Evolutionary conservation across 2,888 invertebrate genomes (phyloP).

Genomic region (Brassicogethes aeneus): DNA sequence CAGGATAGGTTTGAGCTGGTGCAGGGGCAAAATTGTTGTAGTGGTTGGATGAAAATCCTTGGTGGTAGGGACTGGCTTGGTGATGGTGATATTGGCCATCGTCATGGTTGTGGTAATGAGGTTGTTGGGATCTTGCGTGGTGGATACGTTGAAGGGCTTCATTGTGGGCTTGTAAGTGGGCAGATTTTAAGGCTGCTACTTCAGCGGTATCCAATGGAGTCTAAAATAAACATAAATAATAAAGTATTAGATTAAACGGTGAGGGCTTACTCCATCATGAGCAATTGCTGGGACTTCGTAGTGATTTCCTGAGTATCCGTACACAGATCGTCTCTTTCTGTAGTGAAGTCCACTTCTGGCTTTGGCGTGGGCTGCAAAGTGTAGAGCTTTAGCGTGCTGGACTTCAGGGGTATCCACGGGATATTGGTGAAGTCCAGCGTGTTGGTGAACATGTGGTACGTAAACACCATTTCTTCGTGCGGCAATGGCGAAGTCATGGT

Average conservation of each 20-base stretch:
- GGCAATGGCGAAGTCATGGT: constrained; percentile 37
- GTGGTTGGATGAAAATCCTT: constrained; percentile 17
- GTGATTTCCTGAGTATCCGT: not conserved
- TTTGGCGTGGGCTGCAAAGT: constrained; percentile 39
- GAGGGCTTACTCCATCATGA: not conserved
- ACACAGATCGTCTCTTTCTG: not conserved
- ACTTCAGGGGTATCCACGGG: constrained; percentile 46
- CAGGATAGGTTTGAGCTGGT: constrained; percentile 2
- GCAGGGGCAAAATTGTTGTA: constrained; percentile 42
- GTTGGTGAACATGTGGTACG: constrained; percentile 28
- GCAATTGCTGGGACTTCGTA: not conserved
- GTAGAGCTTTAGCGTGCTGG: constrained; percentile 33
- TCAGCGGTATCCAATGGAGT: not conserved
- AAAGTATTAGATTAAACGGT: too few species aligned
- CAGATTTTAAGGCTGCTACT: not conserved
- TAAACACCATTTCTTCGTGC: constrained; percentile 24
- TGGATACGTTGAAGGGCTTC: not conserved
- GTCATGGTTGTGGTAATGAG: not conserved
- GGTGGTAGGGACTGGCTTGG: not conserved
- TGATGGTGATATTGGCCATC: not conserved
- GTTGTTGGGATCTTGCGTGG: not conserved
- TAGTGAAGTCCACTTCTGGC: constrained; percentile 23
- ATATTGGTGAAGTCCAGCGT: constrained; percentile 24
- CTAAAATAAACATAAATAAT: too few species aligned
- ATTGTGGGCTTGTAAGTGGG: not conserved